A percentile compares a stretch with the other conserved stretches of the same genome.
These are phyloP conservation scores for Agrotis puta DNA, from an alignment of 2,888 invertebrate species.

Conservation along the genomic window DNA sequence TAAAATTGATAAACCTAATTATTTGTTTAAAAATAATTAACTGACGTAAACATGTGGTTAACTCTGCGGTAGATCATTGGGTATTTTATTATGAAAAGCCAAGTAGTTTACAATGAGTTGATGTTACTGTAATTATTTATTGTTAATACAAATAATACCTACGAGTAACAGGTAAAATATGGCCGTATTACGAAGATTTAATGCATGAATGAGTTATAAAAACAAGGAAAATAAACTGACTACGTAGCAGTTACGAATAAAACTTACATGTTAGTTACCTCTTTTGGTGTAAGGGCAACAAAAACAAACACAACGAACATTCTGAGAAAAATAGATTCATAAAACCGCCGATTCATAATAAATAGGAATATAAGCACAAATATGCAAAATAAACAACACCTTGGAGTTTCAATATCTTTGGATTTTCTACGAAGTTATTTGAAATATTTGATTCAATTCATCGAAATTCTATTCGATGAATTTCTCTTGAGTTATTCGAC, in stretches of 20 bases:
- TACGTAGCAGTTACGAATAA: not conserved
- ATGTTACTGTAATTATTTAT: not conserved
- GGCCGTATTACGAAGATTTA: not conserved
- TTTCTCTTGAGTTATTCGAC: not conserved
- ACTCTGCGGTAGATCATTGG: slow-evolving; percentile 6
- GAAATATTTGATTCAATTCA: not conserved
- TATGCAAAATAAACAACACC: not conserved
- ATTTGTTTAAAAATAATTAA: not conserved
- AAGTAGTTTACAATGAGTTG: not conserved
- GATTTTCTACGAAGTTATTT: not conserved
- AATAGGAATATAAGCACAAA: not conserved
- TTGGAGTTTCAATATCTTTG: not conserved
- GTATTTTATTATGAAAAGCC: not conserved
- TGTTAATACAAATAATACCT: not conserved
- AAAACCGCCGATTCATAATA: not conserved
- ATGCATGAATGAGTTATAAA: slow-evolving; percentile 12
- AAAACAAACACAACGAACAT: not conserved
- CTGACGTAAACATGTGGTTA: slow-evolving; percentile 15
- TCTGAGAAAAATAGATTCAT: not conserved
- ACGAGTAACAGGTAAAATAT: not conserved
- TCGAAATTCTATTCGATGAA: not conserved
- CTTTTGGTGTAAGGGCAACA: not conserved
- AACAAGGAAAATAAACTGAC: not conserved
- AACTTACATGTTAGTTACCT: not conserved
- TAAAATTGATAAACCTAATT: not conserved